phyloP scores from a whole-genome alignment of 2,113 vertebrate species.

The Murina feae region DNA sequence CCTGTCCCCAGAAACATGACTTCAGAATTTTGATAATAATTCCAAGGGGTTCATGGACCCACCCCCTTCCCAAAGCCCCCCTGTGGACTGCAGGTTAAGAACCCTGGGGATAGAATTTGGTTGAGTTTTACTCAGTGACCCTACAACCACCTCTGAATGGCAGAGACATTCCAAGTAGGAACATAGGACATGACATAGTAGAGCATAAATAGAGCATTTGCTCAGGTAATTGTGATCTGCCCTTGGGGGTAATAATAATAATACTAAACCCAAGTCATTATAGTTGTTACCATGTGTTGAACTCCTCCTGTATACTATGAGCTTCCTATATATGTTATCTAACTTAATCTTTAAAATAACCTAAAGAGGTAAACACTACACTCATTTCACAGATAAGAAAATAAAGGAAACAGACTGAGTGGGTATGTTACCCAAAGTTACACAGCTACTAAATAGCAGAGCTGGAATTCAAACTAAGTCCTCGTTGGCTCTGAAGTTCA shows the following conservation, averaged over 20 bases:
- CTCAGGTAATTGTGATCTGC: neutral
- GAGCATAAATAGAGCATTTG: neutral
- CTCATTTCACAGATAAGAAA: neutral
- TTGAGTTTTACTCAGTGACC: conserved; percentile 11
- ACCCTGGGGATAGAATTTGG: neutral
- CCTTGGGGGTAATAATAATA: too few species aligned
- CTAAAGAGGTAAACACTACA: neutral
- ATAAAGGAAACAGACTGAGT: conserved; percentile 1
- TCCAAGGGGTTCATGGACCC: neutral
- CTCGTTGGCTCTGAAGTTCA: neutral
- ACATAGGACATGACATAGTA: neutral
- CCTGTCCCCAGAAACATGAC: neutral
- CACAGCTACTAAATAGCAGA: neutral
- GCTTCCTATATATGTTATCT: neutral
- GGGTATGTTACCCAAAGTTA: neutral
- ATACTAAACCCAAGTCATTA: too few species aligned
- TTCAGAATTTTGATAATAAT: conserved; percentile 24
- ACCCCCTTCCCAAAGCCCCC: neutral
- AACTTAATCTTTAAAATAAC: neutral
- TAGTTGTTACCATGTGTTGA: neutral
- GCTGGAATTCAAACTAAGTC: neutral
- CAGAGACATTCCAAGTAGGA: neutral
- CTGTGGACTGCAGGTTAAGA: neutral
- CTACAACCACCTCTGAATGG: neutral
- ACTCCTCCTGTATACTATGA: neutral